phyloP scores from a whole-genome alignment of 2,888 invertebrate genomes.

The Psylliodes chrysocephalus region DNA sequence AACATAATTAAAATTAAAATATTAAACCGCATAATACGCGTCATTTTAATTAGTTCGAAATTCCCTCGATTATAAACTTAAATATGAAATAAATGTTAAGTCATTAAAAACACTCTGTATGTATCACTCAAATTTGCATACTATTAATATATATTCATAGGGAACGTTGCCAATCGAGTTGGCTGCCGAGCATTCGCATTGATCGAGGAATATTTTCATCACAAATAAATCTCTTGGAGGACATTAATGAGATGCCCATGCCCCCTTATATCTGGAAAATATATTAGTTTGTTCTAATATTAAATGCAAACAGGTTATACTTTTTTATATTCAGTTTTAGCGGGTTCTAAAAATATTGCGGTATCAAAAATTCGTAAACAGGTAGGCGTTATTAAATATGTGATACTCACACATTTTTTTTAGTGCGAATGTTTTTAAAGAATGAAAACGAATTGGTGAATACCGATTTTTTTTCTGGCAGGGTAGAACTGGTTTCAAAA shows the following conservation, averaged over 20 bases:
- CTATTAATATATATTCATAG: constrained; percentile 23
- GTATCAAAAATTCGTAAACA: no score
- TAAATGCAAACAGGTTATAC: neutral
- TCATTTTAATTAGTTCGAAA: no score
- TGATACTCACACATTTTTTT: no score
- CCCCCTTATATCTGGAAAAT: constrained; percentile 14
- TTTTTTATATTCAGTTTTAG: neutral
- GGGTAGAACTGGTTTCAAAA: no score
- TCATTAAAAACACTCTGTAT: constrained; percentile 5
- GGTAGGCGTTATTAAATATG: no score
- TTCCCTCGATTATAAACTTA: no score
- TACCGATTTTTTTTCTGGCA: no score
- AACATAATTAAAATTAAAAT: no score
- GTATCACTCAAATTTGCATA: constrained; percentile 15
- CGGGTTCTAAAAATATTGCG: neutral
- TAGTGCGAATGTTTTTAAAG: no score
- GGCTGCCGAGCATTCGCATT: constrained; percentile 23
- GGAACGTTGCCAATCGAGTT: constrained; percentile 36
- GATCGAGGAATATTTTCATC: constrained; percentile 33
- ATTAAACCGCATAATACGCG: no score
- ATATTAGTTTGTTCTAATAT: constrained; percentile 10
- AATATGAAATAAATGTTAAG: no score
- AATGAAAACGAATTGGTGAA: no score
- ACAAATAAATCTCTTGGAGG: constrained; percentile 28
- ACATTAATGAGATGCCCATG: constrained; percentile 29